Conservation (phyloP, 2,797 vertebrate genomes). For the Rhadinocentrus ornatus region DNA sequence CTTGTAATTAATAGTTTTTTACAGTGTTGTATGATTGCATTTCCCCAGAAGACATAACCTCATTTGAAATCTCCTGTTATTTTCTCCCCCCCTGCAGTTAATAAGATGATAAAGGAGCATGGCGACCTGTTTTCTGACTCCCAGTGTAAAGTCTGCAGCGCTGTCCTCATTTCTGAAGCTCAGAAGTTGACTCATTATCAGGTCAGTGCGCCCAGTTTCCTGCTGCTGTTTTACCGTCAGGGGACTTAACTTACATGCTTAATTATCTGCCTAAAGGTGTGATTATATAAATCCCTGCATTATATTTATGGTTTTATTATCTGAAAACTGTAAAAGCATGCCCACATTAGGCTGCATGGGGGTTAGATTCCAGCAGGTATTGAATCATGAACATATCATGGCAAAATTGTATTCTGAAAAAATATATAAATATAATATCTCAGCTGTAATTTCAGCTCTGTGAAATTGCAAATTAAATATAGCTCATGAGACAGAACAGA, state of each 20-base stretch:
- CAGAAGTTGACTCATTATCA: constrained; percentile 96
- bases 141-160: constrained; percentile 95
- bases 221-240: constrained; percentile 11
- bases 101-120: constrained; percentile 92
- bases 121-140: constrained; percentile 92
- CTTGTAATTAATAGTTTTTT: constrained; percentile 3
- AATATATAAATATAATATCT: background rate
- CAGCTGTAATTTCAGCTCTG: background rate
- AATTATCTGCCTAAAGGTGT: background rate
- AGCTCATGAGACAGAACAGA: background rate
- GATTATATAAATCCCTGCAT: background rate
- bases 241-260: constrained; percentile 10
- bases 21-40: constrained; percentile 14
- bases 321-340: background rate
- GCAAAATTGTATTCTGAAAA: background rate
- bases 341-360: background rate
- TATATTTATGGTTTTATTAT: background rate
- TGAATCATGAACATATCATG: background rate
- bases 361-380: background rate
- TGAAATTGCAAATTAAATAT: background rate
- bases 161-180: constrained; percentile 94
- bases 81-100: constrained; percentile 79
- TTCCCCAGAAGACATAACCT: constrained; percentile 41
- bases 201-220: constrained; percentile 77
- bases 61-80: constrained; percentile 21